Evolutionary conservation across 2,113 vertebrate species (phyloP).

Genomic region (Elephantulus edwardii): DNA sequence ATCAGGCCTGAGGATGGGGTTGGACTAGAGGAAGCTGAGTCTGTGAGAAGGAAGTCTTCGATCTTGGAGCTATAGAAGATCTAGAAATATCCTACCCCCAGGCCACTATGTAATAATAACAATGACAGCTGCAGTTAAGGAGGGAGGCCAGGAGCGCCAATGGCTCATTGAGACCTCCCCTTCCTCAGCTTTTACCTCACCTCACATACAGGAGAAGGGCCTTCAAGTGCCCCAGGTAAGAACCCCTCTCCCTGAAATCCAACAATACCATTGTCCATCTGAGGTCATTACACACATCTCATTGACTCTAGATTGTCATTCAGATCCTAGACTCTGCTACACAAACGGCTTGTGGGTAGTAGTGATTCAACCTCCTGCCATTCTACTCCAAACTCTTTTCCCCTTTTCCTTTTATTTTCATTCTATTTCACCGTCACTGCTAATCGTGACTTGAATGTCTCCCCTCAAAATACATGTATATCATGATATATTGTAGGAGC

Average conservation of each 20-base stretch:
- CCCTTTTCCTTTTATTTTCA: neutral
- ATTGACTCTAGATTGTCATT: neutral
- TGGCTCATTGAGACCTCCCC: neutral
- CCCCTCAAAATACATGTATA: too few species aligned
- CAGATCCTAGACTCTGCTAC: neutral
- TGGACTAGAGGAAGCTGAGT: neutral
- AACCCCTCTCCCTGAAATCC: neutral
- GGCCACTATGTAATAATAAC: neutral
- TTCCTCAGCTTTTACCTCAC: neutral
- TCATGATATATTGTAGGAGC: too few species aligned
- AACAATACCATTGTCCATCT: neutral
- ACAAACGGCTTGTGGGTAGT: neutral
- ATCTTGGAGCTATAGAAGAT: neutral
- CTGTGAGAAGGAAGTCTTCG: neutral
- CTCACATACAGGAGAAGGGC: neutral
- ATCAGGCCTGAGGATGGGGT: fast-evolving
- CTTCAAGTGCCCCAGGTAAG: neutral
- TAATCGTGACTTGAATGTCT: too few species aligned
- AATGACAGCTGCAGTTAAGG: neutral
- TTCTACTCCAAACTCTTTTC: neutral
- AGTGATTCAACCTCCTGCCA: neutral
- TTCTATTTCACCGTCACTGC: neutral
- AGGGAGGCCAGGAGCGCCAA: neutral
- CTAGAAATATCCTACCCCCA: neutral
- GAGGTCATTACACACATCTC: neutral